These are phyloP conservation scores for Sycon ciliatum DNA, from an alignment of 37 sponge, comb jelly and placozoan species.

Conservation along the genomic window DNA sequence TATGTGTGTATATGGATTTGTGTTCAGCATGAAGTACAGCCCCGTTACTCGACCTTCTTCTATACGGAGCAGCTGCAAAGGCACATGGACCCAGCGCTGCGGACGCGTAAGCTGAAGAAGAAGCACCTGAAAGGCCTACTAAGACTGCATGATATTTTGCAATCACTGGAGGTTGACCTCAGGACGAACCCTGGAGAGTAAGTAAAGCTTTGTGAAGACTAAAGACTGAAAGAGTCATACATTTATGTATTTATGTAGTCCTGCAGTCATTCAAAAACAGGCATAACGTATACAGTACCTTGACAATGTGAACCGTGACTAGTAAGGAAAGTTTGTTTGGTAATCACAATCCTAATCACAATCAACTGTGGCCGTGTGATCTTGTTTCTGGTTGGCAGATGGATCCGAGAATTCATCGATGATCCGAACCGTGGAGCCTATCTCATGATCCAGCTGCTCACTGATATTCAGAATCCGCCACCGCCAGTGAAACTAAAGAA, in stretches of 20 bases:
- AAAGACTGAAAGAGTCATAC: neutral
- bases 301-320: neutral
- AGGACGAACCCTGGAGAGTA: conserved; percentile 47
- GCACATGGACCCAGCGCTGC: conserved; percentile 58
- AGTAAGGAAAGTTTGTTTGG: neutral
- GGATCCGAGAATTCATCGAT: conserved; percentile 59
- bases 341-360: neutral
- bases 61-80: conserved; percentile 66
- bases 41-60: conserved; percentile 47
- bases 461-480: conserved; percentile 33
- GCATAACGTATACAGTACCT: neutral
- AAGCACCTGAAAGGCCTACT: conserved; percentile 52
- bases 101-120: conserved; percentile 48
- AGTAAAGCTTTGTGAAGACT: conserved; percentile 8
- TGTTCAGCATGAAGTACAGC: conserved; percentile 58
- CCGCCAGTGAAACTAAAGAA: too few relatives aligned
- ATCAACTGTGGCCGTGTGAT: neutral
- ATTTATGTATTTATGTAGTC: neutral
- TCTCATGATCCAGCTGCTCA: conserved; percentile 58
- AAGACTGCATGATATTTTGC: conserved; percentile 44
- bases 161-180: conserved; percentile 70
- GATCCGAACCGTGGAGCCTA: conserved; percentile 66
- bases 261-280: neutral
- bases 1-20: too few relatives aligned
- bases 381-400: conserved; percentile 18